Base-by-base conservation (phyloP, 2,113 vertebrate species). In the Spea multiplicata region DNA sequence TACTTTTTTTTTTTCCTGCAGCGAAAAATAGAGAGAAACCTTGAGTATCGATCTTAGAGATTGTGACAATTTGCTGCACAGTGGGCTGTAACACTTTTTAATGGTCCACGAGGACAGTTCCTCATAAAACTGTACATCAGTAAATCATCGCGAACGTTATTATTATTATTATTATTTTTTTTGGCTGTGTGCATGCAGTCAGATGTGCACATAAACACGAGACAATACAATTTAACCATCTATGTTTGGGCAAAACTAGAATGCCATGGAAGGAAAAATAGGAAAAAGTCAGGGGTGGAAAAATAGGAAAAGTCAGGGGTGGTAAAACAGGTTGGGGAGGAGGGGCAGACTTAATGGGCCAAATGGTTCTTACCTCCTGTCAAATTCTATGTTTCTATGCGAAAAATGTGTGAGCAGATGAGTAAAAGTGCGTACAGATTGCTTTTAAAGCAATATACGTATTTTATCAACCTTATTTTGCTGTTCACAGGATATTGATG, bases 1-100 rank as follows among this genome's bases (percentile, higher is more conserved):
- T 3, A 59, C 2, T 1, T 9, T 12, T 59, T 6, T 4, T 59
- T 13, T 5, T 59, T 17, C 53, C 48, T 52, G 49, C 48, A 48
- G 68, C 30, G 55, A 73, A 61, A 48, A 61, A 59, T 59, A 45
- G 53, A 61, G 55, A 46, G 55, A 44, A 73, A 73, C 61, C 6
- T 61, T 61, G 59, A 0, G 6, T n/a, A 73, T 61, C 61, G 53
- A 59, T 73, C 45, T 59, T 3, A 30, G 17, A 8, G 12, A 44
- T 61, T 5, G 7, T 44, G 44, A 61, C 16, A 44, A 44, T 59
- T 73, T 12, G 9, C 12, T 46, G 13, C 55, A 59, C 55, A 10
- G 44, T 61, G 17, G 55, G 53, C 17, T 48, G 44, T 47, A 61
- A 44, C 44, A 59, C 55, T 10, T 47, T 61, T 59, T 61, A 5